A percentile compares a stretch with the other conserved stretches of the same genome.
Conservation (phyloP, 2,113 vertebrate species). For the Illadopsis cleaveri region DNA sequence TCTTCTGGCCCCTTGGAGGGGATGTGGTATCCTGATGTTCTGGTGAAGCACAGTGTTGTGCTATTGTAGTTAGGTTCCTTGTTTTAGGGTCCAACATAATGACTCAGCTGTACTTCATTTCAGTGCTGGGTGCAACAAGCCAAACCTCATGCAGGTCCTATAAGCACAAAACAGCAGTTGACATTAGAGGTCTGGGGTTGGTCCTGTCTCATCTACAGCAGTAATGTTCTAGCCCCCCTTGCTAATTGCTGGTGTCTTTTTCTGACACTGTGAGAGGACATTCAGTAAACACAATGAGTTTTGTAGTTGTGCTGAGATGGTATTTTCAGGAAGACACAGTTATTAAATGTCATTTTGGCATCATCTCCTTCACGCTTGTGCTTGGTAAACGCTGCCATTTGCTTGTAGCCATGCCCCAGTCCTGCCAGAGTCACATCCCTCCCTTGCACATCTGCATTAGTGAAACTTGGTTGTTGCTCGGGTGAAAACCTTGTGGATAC, state of each 20-base stretch:
- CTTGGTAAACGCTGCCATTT: rapidly evolving
- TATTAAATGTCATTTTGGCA: not conserved
- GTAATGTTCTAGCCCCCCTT: not conserved
- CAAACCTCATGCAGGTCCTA: not conserved
- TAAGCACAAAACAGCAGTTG: not conserved
- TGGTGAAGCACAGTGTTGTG: not conserved
- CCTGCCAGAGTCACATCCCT: not conserved
- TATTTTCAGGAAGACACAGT: not conserved
- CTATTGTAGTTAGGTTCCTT: not conserved
- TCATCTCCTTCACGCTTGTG: not conserved
- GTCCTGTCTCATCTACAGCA: not conserved
- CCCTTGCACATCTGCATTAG: not conserved
- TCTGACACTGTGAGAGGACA: not conserved
- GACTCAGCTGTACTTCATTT: not conserved
- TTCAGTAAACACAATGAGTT: not conserved
- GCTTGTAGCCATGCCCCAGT: not conserved
- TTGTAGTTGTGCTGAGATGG: not conserved
- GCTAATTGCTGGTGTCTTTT: not conserved
- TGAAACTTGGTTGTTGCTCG: not conserved
- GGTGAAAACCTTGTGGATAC: not conserved
- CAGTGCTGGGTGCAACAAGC: not conserved
- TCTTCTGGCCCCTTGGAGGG: not conserved
- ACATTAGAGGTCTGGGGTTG: not conserved
- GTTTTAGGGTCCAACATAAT: not conserved
- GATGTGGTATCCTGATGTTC: not conserved